These are phyloP conservation scores for Centropyge bicolor DNA, from an alignment of 2,797 vertebrate genomes.

Conservation along the genomic window DNA sequence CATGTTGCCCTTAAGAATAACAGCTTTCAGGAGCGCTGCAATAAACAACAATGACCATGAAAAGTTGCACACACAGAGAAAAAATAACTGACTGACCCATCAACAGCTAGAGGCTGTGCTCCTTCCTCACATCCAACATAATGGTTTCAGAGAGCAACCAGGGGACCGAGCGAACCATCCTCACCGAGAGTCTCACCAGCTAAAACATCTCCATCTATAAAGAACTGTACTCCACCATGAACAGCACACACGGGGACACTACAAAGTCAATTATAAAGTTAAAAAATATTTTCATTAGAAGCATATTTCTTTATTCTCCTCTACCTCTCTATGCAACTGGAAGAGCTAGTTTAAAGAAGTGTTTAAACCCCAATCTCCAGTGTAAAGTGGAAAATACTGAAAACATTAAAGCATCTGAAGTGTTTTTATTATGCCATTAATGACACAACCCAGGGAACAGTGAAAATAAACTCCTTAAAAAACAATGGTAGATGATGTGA, in stretches of 20 bases:
- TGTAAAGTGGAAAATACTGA: background rate
- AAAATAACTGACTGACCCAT: background rate
- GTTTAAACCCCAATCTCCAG: background rate
- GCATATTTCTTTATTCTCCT: background rate
- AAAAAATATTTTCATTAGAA: background rate
- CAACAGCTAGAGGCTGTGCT: background rate
- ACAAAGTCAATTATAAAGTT: background rate
- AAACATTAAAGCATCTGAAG: background rate
- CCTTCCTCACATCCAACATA: background rate
- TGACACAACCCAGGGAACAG: slow-evolving; percentile 1
- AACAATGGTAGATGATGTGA: slow-evolving; percentile 13
- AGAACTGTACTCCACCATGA: background rate
- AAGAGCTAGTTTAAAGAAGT: background rate
- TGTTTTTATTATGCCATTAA: slow-evolving; percentile 6
- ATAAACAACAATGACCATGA: background rate
- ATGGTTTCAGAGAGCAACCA: background rate
- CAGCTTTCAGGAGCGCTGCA: background rate
- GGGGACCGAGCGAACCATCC: background rate
- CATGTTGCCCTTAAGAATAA: background rate
- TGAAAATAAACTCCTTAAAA: background rate
- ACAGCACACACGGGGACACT: background rate
- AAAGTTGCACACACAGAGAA: background rate
- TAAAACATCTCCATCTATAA: background rate
- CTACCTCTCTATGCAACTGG: background rate
- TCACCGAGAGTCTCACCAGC: background rate